These are phyloP conservation scores for Myiothlypis coronata DNA, from an alignment of 2,797 vertebrate species.

Conservation along the genomic window DNA sequence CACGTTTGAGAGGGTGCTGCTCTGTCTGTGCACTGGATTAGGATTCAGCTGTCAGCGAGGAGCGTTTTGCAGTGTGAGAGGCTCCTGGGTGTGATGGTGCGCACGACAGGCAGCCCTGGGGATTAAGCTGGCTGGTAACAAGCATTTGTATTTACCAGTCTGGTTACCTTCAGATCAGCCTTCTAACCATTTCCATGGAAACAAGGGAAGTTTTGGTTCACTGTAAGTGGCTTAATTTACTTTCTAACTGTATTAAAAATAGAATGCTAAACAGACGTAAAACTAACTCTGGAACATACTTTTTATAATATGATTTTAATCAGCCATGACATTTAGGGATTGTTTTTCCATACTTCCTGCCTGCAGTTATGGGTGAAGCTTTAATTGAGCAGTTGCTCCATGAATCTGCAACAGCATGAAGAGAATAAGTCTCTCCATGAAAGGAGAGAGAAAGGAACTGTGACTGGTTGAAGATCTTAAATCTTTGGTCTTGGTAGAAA, in stretches of 20 bases:
- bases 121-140: slow-evolving; percentile 72
- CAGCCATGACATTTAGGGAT: background rate
- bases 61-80: slow-evolving; percentile 37
- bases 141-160: slow-evolving; percentile 72
- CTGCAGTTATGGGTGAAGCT: background rate
- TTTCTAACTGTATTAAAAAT: slow-evolving; percentile 52
- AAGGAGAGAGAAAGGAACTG: background rate
- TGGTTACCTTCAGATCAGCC: slow-evolving; percentile 65
- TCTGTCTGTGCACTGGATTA: slow-evolving; percentile 72
- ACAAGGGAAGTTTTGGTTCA: slow-evolving; percentile 82
- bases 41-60: slow-evolving; percentile 78
- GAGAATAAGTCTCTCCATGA: background rate
- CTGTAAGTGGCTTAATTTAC: slow-evolving; percentile 82
- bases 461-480: background rate
- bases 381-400: background rate
- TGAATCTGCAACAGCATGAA: background rate
- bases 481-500: background rate
- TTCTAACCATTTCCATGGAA: slow-evolving; percentile 80
- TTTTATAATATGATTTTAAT: slow-evolving; percentile 41
- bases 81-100: slow-evolving; percentile 75
- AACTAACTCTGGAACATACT: slow-evolving; percentile 1
- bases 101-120: slow-evolving; percentile 65
- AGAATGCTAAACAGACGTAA: background rate
- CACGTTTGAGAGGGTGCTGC: slow-evolving; percentile 15
- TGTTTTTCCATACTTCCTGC: slow-evolving; percentile 10